phyloP scores from a whole-genome alignment of 2,113 vertebrate species.

The Oncorhynchus kisutch region DNA sequence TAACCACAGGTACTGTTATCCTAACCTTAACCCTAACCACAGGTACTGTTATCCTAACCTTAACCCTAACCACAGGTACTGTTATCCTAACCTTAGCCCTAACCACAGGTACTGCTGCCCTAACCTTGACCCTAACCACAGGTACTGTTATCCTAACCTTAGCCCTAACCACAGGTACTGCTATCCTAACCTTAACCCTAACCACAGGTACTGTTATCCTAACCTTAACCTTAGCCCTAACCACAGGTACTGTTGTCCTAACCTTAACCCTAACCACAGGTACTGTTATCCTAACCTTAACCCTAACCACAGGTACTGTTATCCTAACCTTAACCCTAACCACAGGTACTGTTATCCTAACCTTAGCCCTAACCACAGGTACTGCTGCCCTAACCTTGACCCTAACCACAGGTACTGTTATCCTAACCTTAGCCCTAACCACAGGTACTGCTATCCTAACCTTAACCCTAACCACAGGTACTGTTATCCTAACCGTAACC shows the following conservation, averaged over 20 bases:
- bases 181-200: too few species aligned
- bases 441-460: constrained; percentile 72
- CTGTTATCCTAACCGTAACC: not conserved
- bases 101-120: not conserved
- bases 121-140: too few species aligned
- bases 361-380: constrained; percentile 76
- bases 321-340: constrained; percentile 23
- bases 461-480: constrained; percentile 77
- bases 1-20: not conserved
- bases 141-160: not conserved
- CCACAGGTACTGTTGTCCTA: not conserved
- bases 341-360: constrained; percentile 75
- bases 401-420: constrained; percentile 78
- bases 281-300: not conserved
- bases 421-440: constrained; percentile 44
- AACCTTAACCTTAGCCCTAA: too few species aligned
- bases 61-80: not conserved
- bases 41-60: not conserved
- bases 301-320: constrained; percentile 78
- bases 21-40: too few species aligned
- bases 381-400: not conserved
- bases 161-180: not conserved
- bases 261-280: too few species aligned
- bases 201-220: not conserved
- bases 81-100: too few species aligned